Conservation (phyloP, 2,113 vertebrate species). For the Prietella phreatophila region DNA sequence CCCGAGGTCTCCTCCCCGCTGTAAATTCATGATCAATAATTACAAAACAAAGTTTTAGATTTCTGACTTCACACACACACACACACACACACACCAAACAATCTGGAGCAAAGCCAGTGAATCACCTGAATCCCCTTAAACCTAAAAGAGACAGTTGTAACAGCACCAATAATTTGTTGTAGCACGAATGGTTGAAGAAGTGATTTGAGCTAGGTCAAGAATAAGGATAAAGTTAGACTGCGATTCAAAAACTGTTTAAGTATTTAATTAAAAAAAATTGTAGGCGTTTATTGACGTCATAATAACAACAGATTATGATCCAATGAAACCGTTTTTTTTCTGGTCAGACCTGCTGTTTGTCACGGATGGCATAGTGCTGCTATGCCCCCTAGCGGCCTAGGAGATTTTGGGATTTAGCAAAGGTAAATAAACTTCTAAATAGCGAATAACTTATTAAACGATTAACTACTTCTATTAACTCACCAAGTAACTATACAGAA, state of each 20-base stretch:
- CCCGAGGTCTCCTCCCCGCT: no score
- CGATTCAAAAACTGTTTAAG: background rate
- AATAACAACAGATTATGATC: background rate
- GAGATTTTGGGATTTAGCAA: background rate
- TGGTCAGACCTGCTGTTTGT: no score
- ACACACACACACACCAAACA: no score
- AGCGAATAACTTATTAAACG: background rate
- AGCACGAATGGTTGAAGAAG: no score
- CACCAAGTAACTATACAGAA: background rate
- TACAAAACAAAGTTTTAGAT: background rate
- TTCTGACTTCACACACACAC: no score
- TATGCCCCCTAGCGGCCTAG: background rate
- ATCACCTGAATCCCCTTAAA: no score
- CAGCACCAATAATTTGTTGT: no score
- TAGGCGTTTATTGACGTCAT: background rate
- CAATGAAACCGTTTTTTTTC: background rate
- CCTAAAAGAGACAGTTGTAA: no score
- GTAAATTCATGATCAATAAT: background rate
- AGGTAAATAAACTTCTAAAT: background rate
- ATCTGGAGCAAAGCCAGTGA: no score
- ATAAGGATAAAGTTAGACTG: no score
- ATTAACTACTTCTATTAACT: background rate
- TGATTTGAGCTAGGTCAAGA: no score
- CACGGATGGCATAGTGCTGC: background rate
- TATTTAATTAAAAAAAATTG: background rate